A percentile compares a stretch with the other conserved stretches of the same genome.
phyloP scores from a whole-genome alignment of 2,113 vertebrate species.

The Sander vitreus region DNA sequence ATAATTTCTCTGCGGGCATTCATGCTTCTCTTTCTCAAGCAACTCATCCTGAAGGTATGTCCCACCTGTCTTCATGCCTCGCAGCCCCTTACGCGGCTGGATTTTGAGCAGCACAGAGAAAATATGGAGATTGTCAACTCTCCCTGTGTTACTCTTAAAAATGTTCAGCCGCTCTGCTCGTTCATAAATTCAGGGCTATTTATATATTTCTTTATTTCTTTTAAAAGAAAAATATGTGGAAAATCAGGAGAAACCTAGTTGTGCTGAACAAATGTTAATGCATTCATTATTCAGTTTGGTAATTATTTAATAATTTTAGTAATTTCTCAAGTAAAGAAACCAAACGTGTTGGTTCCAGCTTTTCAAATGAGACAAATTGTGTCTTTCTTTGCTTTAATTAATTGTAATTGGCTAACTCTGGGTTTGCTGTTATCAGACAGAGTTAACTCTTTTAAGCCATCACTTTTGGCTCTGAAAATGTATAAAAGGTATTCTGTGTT shows the following conservation, averaged over 20 bases:
- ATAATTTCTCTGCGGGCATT: conserved; percentile 94
- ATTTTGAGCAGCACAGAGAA: conserved; percentile 19
- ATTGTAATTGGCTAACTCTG: conserved; percentile 12
- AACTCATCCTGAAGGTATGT: conserved; percentile 96
- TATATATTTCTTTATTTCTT: conserved; percentile 4
- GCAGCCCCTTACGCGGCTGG: conserved; percentile 10
- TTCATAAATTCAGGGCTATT: conserved; percentile 31
- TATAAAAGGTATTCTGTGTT: background rate
- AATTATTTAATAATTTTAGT: conserved; percentile 15
- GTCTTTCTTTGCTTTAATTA: conserved; percentile 12
- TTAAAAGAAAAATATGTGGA: background rate
- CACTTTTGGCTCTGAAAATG: background rate
- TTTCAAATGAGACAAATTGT: conserved; percentile 18
- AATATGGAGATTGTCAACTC: conserved; percentile 28
- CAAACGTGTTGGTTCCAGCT: conserved; percentile 23
- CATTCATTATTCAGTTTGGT: conserved; percentile 13
- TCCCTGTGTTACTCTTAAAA: conserved; percentile 20
- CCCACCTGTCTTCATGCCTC: conserved; percentile 49
- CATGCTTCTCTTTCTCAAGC: conserved; percentile 98
- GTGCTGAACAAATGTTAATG: conserved; percentile 20
- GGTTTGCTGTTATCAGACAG: conserved; percentile 1
- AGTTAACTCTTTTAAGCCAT: background rate
- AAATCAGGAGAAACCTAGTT: conserved; percentile 7
- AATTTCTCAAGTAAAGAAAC: conserved; percentile 4
- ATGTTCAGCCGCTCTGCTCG: background rate